Base-by-base conservation (phyloP, 1,140 invertebrate genomes). In the Hycleus phaleratus region DNA sequence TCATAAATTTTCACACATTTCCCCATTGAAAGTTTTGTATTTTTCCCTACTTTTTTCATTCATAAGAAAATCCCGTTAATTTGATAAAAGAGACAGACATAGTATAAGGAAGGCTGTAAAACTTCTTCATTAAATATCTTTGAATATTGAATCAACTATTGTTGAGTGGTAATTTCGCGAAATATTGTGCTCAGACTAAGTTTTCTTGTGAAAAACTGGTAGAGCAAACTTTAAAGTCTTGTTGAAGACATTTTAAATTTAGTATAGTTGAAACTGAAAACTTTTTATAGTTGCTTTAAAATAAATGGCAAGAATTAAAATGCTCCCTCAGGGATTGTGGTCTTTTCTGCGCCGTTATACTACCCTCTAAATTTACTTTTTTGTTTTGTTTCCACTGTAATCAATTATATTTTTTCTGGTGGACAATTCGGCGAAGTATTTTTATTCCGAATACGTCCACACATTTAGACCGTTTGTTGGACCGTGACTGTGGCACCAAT, bases 401-500 rank as follows among this genome's bases (percentile, higher is more conserved):
- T 32, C 32, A 32, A 32, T 32, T 46, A 24, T 24, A 18, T 24
- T 18, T 10, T 26, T 8, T 8, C 9, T 26, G 42, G 7, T 26
- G 44, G 9, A 26, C 11, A 46, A 7, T 32, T 7, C 32, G 7
- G 7, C 44, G 9, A 7, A 1, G 44, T n/a, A 8, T 46, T 46
- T 24, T 26, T 46, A 24, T 26, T 46, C 26, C 26, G 9, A 24
- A 26, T 12, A 26, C 32, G 32, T 32, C 32, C 4, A 5, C 32
- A 18, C 12, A 12, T 53, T 53, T 40, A n/a, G 43, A 26, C 18
- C 40, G 12, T 43, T 53, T 53, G 40, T 26, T 56, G 32, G 18
- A 7, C 11, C 55, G 55, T 57, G 55, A 57, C 55, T 46, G 46
- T 9, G 47, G 39, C 55, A 50, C 55, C 47, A 57, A 57, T 44